Conservation (phyloP, 2,113 vertebrate genomes). For the Psilopogon haemacephalus region DNA sequence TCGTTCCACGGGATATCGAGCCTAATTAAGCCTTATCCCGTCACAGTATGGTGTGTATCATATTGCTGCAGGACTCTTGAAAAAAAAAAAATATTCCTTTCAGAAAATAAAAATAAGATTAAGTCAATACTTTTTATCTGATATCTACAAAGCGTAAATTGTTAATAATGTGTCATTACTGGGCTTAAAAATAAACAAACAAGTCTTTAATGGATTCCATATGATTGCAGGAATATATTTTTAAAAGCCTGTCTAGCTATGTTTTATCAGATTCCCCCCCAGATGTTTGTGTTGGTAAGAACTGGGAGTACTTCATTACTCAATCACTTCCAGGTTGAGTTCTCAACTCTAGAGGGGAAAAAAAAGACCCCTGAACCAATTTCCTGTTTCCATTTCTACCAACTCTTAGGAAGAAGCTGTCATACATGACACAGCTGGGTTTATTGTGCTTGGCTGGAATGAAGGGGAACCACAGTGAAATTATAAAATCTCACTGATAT, state of each 20-base stretch:
- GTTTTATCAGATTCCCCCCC: background rate
- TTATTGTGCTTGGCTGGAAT: background rate
- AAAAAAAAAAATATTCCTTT: background rate
- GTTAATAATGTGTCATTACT: background rate
- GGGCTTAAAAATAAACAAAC: background rate
- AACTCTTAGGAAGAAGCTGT: background rate
- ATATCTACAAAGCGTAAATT: background rate
- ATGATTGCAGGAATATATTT: background rate
- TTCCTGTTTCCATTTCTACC: background rate
- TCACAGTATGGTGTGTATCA: accelerated
- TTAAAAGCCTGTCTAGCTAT: background rate
- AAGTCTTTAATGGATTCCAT: background rate
- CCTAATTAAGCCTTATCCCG: too few relatives aligned
- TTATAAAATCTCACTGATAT: background rate
- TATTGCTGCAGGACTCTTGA: background rate
- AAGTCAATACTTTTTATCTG: background rate
- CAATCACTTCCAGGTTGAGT: background rate
- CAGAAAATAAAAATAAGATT: background rate
- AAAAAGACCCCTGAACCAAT: background rate
- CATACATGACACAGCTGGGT: background rate
- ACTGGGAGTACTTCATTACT: background rate
- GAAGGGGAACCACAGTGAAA: background rate
- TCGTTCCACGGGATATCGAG: too few relatives aligned
- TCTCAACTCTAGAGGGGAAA: background rate
- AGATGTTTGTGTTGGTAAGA: background rate